Percentiles rank a stretch among this genome's conserved stretches.
Evolutionary conservation across 2,888 invertebrate species (phyloP).

Genomic region (Crematogaster levior): DNA sequence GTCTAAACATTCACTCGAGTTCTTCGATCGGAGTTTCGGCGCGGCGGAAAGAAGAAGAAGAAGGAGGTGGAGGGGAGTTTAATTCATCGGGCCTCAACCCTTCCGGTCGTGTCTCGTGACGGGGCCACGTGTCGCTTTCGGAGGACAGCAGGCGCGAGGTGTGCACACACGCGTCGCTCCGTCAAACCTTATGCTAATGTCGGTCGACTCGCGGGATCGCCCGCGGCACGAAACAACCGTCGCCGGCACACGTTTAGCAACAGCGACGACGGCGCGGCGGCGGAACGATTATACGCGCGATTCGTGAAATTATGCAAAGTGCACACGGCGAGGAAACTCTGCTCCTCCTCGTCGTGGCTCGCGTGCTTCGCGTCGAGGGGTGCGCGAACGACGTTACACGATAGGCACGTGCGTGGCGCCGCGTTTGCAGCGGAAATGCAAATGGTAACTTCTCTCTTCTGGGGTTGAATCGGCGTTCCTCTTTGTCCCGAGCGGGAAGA

Average conservation of each 20-base stretch:
- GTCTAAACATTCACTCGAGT: slow-evolving; percentile 46
- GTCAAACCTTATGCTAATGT: slow-evolving; percentile 80
- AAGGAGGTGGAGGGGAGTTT: not conserved
- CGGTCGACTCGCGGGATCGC: slow-evolving; percentile 55
- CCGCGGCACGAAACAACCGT: slow-evolving; percentile 41
- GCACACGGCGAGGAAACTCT: slow-evolving; percentile 58
- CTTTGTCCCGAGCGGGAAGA: slow-evolving; percentile 67
- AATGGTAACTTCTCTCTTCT: slow-evolving; percentile 75
- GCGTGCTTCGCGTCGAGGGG: slow-evolving; percentile 68
- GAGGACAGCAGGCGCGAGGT: slow-evolving; percentile 54
- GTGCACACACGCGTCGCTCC: slow-evolving; percentile 62
- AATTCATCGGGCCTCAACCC: slow-evolving; percentile 64
- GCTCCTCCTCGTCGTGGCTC: slow-evolving; percentile 47
- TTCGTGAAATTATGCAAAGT: slow-evolving; percentile 82
- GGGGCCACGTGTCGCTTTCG: slow-evolving; percentile 74
- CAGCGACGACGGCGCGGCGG: slow-evolving; percentile 22
- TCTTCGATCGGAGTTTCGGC: slow-evolving; percentile 31
- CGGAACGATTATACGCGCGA: slow-evolving; percentile 78
- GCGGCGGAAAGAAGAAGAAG: not conserved
- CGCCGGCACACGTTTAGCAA: slow-evolving; percentile 52
- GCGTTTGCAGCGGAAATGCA: slow-evolving; percentile 75
- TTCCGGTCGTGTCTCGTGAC: slow-evolving; percentile 66
- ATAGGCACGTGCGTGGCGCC: slow-evolving; percentile 69
- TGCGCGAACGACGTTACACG: slow-evolving; percentile 63
- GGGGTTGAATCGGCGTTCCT: slow-evolving; percentile 70